phyloP scores from a whole-genome alignment of 2,113 vertebrate species.

The Donacobius atricapilla region DNA sequence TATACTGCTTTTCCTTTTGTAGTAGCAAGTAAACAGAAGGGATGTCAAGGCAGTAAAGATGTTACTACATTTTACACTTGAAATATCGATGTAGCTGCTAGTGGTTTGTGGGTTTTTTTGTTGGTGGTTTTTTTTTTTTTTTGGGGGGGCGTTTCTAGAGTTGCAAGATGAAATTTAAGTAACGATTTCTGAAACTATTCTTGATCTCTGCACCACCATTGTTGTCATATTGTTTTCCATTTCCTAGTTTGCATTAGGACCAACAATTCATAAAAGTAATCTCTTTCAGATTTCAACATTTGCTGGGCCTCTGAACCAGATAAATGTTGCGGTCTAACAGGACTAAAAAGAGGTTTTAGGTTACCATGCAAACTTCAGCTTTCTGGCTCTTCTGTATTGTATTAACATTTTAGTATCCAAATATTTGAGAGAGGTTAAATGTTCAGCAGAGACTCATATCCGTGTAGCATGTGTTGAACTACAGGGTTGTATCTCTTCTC shows the following conservation, averaged over 20 bases:
- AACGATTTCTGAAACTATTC: background rate
- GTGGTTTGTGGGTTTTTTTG: too few relatives aligned
- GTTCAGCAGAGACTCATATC: background rate
- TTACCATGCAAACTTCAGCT: background rate
- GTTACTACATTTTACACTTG: background rate
- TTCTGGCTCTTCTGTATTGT: background rate
- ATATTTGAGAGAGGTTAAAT: background rate
- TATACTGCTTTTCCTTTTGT: background rate
- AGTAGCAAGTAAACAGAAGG: background rate
- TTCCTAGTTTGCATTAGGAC: background rate
- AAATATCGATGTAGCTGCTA: background rate
- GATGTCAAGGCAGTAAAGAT: background rate
- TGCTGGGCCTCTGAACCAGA: background rate
- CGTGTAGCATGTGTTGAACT: rapidly evolving
- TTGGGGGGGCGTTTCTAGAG: too few relatives aligned
- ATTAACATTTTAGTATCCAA: background rate
- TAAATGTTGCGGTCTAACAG: background rate
- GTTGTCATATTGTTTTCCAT: background rate
- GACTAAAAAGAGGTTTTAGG: background rate
- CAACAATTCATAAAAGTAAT: background rate
- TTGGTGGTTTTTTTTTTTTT: too few relatives aligned
- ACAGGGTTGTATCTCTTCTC: background rate
- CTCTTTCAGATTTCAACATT: background rate
- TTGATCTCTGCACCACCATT: background rate
- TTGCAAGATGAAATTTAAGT: background rate